These are phyloP conservation scores for Branchellion lobata DNA, from an alignment of 2,888 invertebrate species.

Conservation along the genomic window DNA sequence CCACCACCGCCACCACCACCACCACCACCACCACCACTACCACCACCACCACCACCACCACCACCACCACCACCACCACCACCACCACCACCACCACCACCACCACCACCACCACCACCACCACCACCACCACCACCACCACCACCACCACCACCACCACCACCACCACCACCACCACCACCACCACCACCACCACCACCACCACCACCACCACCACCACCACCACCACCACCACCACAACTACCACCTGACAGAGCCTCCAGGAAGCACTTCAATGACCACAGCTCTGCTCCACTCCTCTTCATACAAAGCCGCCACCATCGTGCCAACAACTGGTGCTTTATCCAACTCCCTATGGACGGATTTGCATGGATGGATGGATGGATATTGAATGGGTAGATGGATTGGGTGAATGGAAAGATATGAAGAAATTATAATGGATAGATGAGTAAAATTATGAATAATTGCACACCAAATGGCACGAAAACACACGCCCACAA, in stretches of 20 bases:
- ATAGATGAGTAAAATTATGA: too few species aligned
- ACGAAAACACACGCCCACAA: too few species aligned
- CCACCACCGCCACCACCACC: neutral
- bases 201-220: conserved; percentile 53
- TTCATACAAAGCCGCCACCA: neutral
- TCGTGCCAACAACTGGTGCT: neutral
- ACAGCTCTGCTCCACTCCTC: conserved; percentile 2
- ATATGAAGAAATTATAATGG: neutral
- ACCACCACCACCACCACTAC: neutral
- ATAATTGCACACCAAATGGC: too few species aligned
- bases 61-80: conserved; percentile 19
- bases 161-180: neutral
- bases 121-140: conserved; percentile 23
- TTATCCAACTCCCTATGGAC: neutral
- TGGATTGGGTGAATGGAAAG: neutral
- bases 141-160: conserved; percentile 12
- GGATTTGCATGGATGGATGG: conserved; percentile 1
- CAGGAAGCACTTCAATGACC: too few species aligned
- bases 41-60: conserved; percentile 25
- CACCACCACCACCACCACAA: too few species aligned
- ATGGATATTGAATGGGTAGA: neutral
- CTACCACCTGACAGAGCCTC: too few species aligned
- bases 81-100: neutral
- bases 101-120: neutral
- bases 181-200: conserved; percentile 47